Percentiles rank a stretch among this genome's conserved stretches.
These are phyloP conservation scores for Andrena trimmerana DNA, from an alignment of 2,888 invertebrate species.

Conservation along the genomic window DNA sequence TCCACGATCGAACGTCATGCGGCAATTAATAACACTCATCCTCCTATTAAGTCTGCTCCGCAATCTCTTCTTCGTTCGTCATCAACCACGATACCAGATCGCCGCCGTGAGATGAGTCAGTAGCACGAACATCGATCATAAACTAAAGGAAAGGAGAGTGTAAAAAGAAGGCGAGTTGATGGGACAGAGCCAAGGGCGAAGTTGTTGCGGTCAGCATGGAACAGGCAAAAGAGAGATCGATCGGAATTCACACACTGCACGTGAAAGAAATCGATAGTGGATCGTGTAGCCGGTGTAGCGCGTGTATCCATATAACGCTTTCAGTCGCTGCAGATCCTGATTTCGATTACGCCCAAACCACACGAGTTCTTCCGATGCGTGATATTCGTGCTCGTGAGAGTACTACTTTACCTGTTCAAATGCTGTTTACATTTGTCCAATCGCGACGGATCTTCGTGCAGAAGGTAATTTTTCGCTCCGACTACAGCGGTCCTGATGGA, in stretches of 20 bases:
- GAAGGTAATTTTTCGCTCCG: conserved; percentile 89
- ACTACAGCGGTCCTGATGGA: conserved; percentile 85
- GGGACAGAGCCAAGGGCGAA: background rate
- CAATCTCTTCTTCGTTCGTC: background rate
- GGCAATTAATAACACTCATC: background rate
- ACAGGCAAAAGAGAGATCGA: background rate
- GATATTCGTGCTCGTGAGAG: background rate
- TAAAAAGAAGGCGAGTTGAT: background rate
- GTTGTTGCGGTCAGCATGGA: background rate
- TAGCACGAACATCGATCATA: background rate
- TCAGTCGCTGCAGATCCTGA: no score
- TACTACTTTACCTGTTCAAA: conserved; percentile 85
- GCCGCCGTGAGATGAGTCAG: no score
- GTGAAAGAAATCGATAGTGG: background rate
- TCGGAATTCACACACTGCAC: background rate
- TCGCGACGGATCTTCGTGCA: conserved; percentile 89
- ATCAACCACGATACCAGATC: background rate
- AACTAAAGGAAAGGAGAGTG: background rate
- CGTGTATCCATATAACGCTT: no score
- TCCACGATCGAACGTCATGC: background rate
- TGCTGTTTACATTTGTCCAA: conserved; percentile 86
- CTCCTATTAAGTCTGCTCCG: background rate
- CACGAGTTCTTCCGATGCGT: no score
- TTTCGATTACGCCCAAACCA: no score
- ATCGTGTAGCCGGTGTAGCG: no score